Evolutionary conservation across 2,888 invertebrate genomes (phyloP).

Genomic region (Metellina segmentata): DNA sequence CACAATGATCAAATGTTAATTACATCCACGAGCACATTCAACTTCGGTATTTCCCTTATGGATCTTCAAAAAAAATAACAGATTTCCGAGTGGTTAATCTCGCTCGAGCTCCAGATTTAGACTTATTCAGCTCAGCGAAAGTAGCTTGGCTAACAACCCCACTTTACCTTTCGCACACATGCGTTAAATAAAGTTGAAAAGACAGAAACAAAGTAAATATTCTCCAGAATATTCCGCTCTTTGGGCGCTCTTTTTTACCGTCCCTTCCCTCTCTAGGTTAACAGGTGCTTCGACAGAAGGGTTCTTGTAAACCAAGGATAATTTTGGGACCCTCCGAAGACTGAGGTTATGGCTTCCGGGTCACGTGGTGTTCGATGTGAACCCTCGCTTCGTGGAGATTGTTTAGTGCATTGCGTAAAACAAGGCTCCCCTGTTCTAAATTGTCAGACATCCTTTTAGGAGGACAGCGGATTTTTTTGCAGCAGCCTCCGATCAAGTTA

Average conservation of each 20-base stretch:
- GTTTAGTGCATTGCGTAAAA: constrained; percentile 35
- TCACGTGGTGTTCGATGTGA: constrained; percentile 24
- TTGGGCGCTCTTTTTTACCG: neutral
- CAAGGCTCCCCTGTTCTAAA: constrained; percentile 36
- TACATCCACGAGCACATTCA: too few relatives aligned
- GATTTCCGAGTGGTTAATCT: too few relatives aligned
- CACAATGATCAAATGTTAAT: too few relatives aligned
- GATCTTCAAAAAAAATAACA: too few relatives aligned
- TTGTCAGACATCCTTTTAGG: constrained; percentile 26
- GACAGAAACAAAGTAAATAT: too few relatives aligned
- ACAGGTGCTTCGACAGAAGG: constrained; percentile 57
- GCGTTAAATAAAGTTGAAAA: neutral
- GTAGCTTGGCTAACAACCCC: neutral
- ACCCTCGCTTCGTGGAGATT: constrained; percentile 18
- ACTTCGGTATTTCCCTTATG: too few relatives aligned
- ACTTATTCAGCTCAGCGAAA: neutral
- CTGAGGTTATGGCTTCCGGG: constrained; percentile 46
- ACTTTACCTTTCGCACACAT: neutral
- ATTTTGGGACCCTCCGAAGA: constrained; percentile 43
- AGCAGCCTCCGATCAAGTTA: neutral
- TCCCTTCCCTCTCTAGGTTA: constrained; percentile 43
- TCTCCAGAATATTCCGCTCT: too few relatives aligned
- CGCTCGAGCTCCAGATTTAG: too few relatives aligned
- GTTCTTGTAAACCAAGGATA: constrained; percentile 61
- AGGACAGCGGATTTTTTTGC: neutral